Evolutionary conservation across 2,888 invertebrate genomes (phyloP).

Genomic region (Chelonus formosanus): DNA sequence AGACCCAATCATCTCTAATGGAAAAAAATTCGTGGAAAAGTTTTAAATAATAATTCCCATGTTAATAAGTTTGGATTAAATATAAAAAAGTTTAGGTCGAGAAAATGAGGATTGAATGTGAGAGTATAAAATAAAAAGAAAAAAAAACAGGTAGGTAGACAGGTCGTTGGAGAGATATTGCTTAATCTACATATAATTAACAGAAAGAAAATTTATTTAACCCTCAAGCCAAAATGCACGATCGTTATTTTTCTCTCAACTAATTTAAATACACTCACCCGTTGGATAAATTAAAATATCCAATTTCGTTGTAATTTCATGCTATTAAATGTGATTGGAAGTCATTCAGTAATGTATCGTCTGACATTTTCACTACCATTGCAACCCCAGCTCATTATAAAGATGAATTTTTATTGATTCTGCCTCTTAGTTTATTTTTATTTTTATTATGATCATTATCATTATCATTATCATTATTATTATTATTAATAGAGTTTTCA

Average conservation of each 20-base stretch:
- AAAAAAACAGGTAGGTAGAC: slow-evolving; percentile 12
- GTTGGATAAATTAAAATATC: slow-evolving; percentile 61
- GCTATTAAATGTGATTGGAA: slow-evolving; percentile 61
- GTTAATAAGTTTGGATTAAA: not conserved
- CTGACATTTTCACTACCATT: slow-evolving; percentile 1
- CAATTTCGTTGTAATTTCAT: slow-evolving; percentile 64
- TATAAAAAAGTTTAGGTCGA: slow-evolving; percentile 11
- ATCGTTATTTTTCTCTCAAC: slow-evolving; percentile 39
- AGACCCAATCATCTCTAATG: slow-evolving; percentile 7
- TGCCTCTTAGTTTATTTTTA: not conserved
- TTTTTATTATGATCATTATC: not conserved
- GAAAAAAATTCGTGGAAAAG: not conserved
- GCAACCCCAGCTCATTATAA: not conserved
- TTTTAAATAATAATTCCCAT: no score
- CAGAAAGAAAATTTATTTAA: slow-evolving; percentile 63
- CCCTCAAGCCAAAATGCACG: slow-evolving; percentile 47
- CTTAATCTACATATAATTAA: slow-evolving; percentile 64
- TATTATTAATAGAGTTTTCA: no score
- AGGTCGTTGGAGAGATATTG: slow-evolving; percentile 50
- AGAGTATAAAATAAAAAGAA: slow-evolving; percentile 21
- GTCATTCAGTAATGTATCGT: slow-evolving; percentile 9
- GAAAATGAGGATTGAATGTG: slow-evolving; percentile 6
- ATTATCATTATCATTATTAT: no score
- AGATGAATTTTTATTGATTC: not conserved
- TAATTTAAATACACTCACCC: slow-evolving; percentile 63